Evolutionary conservation across 2,797 vertebrate species (phyloP).

Genomic region (Cossypha caffra): DNA sequence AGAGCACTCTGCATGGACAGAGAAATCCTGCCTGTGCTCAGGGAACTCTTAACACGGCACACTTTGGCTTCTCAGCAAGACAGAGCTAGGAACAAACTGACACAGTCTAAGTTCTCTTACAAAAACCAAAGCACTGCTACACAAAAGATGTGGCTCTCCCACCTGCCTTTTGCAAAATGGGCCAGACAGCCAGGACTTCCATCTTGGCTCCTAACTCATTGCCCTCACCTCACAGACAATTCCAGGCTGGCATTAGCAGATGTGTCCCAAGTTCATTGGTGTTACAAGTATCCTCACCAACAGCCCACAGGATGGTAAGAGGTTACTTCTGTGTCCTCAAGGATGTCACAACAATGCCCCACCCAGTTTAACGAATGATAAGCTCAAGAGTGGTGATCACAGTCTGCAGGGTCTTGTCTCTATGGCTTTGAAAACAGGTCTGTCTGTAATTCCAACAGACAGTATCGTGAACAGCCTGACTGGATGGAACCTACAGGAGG

Average conservation of each 20-base stretch:
- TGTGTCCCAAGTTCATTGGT: neutral
- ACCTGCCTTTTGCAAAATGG: neutral
- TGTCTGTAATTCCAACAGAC: neutral
- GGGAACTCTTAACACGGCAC: neutral
- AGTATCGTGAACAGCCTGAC: neutral
- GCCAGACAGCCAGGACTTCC: neutral
- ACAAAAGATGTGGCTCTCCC: neutral
- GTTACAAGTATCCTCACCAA: neutral
- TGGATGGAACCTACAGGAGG: slow-evolving; percentile 36
- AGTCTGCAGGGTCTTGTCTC: neutral
- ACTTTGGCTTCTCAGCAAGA: neutral
- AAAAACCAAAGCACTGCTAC: neutral
- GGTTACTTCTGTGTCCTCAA: neutral
- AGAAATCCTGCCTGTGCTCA: neutral
- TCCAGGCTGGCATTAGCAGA: neutral
- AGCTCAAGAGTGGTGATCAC: neutral
- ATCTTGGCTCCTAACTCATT: neutral
- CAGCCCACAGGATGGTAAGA: neutral
- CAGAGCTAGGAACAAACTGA: neutral
- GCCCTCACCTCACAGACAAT: neutral
- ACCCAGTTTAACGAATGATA: neutral
- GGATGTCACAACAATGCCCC: neutral
- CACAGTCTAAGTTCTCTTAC: neutral
- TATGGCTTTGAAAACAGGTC: neutral
- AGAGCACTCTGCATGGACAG: neutral